These are phyloP conservation scores for Abrostola tripartita DNA, from an alignment of 2,888 invertebrate genomes.

Conservation along the genomic window DNA sequence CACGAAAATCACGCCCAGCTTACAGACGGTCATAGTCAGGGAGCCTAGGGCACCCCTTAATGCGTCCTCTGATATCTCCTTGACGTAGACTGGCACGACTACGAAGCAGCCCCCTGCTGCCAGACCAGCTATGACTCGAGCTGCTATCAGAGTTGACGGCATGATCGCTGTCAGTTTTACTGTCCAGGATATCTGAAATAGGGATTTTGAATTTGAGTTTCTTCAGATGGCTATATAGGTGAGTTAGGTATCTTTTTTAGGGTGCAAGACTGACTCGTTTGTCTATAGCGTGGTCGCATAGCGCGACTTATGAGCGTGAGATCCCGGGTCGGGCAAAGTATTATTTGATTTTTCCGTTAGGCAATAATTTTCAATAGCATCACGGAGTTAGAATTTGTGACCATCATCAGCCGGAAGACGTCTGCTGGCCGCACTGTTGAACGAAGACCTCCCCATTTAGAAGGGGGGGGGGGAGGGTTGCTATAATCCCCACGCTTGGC, in stretches of 20 bases:
- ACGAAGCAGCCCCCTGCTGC: slow-evolving; percentile 76
- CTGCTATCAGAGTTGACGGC: slow-evolving; percentile 64
- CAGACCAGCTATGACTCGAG: slow-evolving; percentile 70
- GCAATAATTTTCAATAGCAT: too few species aligned
- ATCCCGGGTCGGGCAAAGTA: too few species aligned
- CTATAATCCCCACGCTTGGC: too few species aligned
- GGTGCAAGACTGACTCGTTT: background rate
- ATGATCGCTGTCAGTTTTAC: slow-evolving; percentile 68
- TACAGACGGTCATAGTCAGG: slow-evolving; percentile 76
- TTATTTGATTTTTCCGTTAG: too few species aligned
- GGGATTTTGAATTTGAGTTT: background rate
- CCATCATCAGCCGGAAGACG: too few species aligned
- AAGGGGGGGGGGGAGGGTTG: too few species aligned
- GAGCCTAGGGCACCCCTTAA: slow-evolving; percentile 73
- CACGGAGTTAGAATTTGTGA: too few species aligned
- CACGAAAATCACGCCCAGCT: slow-evolving; percentile 77
- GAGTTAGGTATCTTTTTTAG: background rate
- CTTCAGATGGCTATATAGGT: background rate
- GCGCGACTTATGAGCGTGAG: too few species aligned
- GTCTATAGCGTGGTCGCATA: too few species aligned
- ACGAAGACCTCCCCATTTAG: too few species aligned
- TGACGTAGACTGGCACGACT: slow-evolving; percentile 74
- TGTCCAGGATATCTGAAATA: slow-evolving; percentile 75
- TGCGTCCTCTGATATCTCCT: slow-evolving; percentile 74
- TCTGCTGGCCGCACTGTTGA: too few species aligned